phyloP scores from a whole-genome alignment of 2,888 invertebrate genomes.

The Galerucella pusilla region DNA sequence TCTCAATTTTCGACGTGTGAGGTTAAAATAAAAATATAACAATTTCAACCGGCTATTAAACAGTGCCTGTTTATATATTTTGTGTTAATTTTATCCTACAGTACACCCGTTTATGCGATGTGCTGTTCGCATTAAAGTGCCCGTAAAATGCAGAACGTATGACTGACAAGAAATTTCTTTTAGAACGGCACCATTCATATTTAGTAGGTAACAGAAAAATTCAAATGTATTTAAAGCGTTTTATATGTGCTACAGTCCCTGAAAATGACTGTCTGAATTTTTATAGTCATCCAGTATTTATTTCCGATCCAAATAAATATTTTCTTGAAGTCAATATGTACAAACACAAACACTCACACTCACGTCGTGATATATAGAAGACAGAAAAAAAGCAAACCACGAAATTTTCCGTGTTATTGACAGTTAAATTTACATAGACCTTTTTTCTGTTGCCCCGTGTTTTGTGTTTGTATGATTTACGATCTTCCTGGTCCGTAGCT shows the following conservation, averaged over 20 bases:
- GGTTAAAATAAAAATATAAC: background rate
- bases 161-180: conserved; percentile 15
- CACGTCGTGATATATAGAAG: background rate
- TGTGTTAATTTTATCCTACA: conserved; percentile 6
- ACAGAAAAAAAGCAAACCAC: conserved; percentile 13
- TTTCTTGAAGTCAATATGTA: conserved; percentile 15
- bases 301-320: conserved; percentile 7
- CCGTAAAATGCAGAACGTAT: conserved; percentile 14
- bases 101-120: background rate
- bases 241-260: background rate
- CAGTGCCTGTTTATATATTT: background rate
- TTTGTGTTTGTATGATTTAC: conserved; percentile 23
- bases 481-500: conserved; percentile 6
- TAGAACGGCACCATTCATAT: conserved; percentile 6
- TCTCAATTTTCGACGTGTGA: background rate
- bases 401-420: conserved; percentile 23
- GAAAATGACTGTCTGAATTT: background rate
- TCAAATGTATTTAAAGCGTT: background rate
- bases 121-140: conserved; percentile 8
- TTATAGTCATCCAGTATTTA: background rate
- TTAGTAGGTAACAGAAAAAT: background rate
- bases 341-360: background rate
- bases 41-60: background rate
- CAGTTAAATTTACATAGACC: conserved; percentile 32
- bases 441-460: conserved; percentile 16